Evolutionary conservation across 2,797 vertebrate genomes (phyloP).

Genomic region (Crenichthys baileyi): DNA sequence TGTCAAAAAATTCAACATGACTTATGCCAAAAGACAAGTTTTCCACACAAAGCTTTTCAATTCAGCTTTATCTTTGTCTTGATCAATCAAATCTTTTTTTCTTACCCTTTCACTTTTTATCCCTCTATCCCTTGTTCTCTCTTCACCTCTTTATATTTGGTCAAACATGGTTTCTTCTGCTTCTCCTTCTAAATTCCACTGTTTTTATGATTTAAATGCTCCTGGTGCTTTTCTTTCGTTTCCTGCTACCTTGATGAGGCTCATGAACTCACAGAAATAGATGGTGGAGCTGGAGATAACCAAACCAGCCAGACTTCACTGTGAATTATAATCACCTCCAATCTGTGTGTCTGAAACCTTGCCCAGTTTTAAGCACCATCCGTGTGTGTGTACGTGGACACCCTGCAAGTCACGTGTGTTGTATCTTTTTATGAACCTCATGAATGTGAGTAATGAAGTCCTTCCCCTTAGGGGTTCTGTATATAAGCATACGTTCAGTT

Average conservation of each 20-base stretch:
- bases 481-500: conserved; percentile 33
- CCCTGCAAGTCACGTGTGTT: conserved; percentile 44
- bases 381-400: conserved; percentile 26
- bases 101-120: conserved; percentile 1
- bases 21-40: background rate
- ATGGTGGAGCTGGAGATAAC: conserved; percentile 62
- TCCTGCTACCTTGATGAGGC: conserved; percentile 46
- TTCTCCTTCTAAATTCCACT: conserved; percentile 15
- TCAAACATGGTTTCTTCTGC: conserved; percentile 18
- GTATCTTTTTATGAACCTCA: conserved; percentile 40
- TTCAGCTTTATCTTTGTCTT: background rate
- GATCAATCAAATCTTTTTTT: background rate
- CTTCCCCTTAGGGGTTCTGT: conserved; percentile 40
- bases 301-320: conserved; percentile 67
- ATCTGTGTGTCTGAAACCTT: conserved; percentile 66
- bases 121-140: conserved; percentile 6
- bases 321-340: conserved; percentile 74
- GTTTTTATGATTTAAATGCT: conserved; percentile 48
- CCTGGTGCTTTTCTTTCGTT: conserved; percentile 19
- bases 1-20: background rate
- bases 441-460: conserved; percentile 60
- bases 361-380: conserved; percentile 44
- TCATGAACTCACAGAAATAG: conserved; percentile 42
- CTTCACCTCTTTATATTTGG: conserved; percentile 13
- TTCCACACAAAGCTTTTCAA: background rate